Conservation (phyloP, 2,113 vertebrate genomes). For the Tor tambroides region DNA sequence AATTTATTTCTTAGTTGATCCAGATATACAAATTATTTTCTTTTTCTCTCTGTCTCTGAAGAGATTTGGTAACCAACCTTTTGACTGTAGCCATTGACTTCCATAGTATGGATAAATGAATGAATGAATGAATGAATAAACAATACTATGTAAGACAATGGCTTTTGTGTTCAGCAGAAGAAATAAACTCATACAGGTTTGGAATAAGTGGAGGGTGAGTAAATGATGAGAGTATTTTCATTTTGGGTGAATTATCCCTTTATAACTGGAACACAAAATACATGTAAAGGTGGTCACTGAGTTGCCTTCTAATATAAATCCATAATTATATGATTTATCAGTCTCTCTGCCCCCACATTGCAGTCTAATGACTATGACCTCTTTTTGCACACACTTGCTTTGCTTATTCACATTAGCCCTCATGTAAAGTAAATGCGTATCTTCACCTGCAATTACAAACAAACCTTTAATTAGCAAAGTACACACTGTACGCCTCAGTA, state of each 20-base stretch:
- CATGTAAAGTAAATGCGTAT: neutral
- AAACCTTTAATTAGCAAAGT: conserved; percentile 36
- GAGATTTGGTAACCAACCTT: too few relatives aligned
- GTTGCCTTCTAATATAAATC: neutral
- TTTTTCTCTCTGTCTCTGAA: too few relatives aligned
- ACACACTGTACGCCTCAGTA: neutral
- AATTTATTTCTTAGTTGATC: neutral
- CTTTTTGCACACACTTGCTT: neutral
- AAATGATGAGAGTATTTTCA: too few relatives aligned
- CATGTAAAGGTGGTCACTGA: too few relatives aligned
- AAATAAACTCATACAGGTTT: too few relatives aligned
- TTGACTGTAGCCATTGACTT: too few relatives aligned
- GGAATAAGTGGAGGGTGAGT: too few relatives aligned
- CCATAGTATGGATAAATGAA: too few relatives aligned
- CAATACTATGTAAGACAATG: too few relatives aligned
- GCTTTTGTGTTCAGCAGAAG: too few relatives aligned
- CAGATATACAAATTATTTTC: neutral
- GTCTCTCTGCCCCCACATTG: neutral
- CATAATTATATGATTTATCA: conserved; percentile 1
- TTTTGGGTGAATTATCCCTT: too few relatives aligned
- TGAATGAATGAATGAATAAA: too few relatives aligned
- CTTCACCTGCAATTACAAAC: conserved; percentile 35
- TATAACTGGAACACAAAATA: neutral
- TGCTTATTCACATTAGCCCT: neutral
- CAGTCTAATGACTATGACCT: conserved; percentile 4